These are phyloP conservation scores for Daubentonia madagascariensis DNA, from an alignment of 2,113 vertebrate genomes.

Conservation along the genomic window DNA sequence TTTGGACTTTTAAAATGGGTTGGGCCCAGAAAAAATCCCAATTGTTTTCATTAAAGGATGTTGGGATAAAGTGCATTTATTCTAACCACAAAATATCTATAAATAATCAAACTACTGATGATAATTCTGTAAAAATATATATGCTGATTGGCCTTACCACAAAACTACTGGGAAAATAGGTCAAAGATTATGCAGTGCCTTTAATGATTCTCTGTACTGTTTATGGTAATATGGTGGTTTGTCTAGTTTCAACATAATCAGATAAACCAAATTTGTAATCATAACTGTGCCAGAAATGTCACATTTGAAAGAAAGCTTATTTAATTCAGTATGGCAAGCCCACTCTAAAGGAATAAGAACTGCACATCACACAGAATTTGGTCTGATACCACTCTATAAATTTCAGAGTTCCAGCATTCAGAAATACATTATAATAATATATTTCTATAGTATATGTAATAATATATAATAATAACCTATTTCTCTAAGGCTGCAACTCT, in stretches of 20 bases:
- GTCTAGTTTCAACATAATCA: background rate
- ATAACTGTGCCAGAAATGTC: background rate
- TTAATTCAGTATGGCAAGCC: background rate
- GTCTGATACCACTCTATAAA: background rate
- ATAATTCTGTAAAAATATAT: background rate
- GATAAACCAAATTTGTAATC: background rate
- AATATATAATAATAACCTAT: background rate
- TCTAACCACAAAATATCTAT: background rate
- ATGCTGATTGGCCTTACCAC: background rate
- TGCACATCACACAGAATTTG: background rate
- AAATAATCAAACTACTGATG: background rate
- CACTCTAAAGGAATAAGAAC: background rate
- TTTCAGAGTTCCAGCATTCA: background rate
- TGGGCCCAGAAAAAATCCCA: background rate
- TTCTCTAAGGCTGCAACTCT: background rate
- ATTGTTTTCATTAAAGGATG: background rate
- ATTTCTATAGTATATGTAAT: background rate
- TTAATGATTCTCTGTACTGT: background rate
- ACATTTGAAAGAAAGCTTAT: background rate
- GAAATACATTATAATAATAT: background rate
- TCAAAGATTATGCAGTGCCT: background rate
- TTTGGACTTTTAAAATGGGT: background rate
- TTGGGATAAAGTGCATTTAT: background rate
- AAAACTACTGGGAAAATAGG: background rate
- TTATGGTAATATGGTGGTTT: background rate